Percentiles rank a stretch among this genome's conserved stretches.
Conservation (phyloP, 2,888 invertebrate species). For the Cephus nigrinus region DNA sequence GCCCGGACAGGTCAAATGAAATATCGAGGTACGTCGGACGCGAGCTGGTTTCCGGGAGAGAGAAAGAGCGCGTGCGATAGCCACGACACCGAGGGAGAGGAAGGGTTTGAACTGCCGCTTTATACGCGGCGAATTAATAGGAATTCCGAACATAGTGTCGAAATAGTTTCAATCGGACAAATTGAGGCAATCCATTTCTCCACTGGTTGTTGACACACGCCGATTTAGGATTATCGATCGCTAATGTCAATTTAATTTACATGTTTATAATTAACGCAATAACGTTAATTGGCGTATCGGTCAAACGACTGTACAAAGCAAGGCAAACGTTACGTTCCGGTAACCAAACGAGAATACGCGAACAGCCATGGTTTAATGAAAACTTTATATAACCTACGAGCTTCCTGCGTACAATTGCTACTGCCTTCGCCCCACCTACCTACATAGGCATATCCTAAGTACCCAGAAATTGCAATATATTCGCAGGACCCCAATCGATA, state of each 20-base stretch:
- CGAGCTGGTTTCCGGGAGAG: conserved; percentile 36
- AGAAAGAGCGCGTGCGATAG: conserved; percentile 11
- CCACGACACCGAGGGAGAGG: conserved; percentile 21
- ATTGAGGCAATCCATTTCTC: conserved; percentile 57
- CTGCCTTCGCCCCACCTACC: neutral
- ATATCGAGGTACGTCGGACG: conserved; percentile 40
- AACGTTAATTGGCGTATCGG: conserved; percentile 14
- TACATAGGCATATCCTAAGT: neutral
- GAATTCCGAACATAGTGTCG: conserved; percentile 56
- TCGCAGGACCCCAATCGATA: neutral
- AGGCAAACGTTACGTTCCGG: neutral
- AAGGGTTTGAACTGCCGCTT: conserved; percentile 11
- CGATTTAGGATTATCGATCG: conserved; percentile 30
- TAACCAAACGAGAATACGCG: neutral
- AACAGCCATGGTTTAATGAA: neutral
- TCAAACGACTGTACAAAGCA: neutral
- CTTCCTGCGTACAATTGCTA: neutral
- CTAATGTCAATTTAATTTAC: conserved; percentile 44
- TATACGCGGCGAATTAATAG: conserved; percentile 43
- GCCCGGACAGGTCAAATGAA: conserved; percentile 35
- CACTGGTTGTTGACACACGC: conserved; percentile 36
- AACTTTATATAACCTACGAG: neutral
- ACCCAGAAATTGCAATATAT: neutral
- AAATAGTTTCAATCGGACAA: conserved; percentile 58
- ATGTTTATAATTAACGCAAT: conserved; percentile 12